Evolutionary conservation across 2,888 invertebrate species (phyloP).

Genomic region (Tiliacea aurago): DNA sequence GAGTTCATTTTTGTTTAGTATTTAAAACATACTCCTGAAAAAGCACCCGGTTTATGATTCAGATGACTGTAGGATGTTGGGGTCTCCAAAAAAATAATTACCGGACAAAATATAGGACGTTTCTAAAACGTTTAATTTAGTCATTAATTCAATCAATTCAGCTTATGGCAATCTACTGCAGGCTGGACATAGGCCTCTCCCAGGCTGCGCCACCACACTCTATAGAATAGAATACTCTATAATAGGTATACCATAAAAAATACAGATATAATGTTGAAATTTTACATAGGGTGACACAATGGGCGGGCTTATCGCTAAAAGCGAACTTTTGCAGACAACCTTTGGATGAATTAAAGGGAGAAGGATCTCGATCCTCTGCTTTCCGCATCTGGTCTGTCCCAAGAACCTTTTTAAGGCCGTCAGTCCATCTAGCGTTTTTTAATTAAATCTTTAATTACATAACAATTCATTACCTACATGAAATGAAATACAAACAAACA

Average conservation of each 20-base stretch:
- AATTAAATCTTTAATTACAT: neutral
- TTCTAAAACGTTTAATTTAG: neutral
- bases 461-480: neutral
- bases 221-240: too few species aligned
- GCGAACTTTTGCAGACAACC: too few species aligned
- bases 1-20: neutral
- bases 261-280: too few species aligned
- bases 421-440: neutral
- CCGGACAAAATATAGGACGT: neutral
- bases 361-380: too few species aligned
- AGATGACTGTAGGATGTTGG: neutral
- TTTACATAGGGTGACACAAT: too few species aligned
- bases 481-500: conserved; percentile 16
- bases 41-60: neutral
- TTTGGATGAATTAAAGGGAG: too few species aligned
- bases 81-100: neutral
- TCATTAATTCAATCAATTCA: neutral
- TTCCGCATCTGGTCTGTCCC: neutral
- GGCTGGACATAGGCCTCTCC: neutral
- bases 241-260: too few species aligned
- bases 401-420: neutral
- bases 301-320: too few species aligned
- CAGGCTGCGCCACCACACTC: neutral
- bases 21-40: neutral
- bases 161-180: neutral